phyloP scores from a whole-genome alignment of 2,113 vertebrate species.

The Corythornis madagascariensis region DNA sequence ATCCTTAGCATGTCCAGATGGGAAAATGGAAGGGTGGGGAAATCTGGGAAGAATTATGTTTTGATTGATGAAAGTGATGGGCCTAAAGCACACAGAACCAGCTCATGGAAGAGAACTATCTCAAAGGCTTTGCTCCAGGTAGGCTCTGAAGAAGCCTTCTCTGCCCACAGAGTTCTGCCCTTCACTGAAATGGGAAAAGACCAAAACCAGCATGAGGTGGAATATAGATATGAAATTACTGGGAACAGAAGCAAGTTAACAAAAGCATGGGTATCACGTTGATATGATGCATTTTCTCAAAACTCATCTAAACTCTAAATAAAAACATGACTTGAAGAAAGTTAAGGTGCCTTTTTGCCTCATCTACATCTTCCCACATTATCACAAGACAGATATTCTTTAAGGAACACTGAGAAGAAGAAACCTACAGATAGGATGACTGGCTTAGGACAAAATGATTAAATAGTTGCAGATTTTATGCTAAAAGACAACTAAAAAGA shows the following conservation, averaged over 20 bases:
- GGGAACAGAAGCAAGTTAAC: neutral
- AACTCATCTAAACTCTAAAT: neutral
- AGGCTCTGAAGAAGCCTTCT: neutral
- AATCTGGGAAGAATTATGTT: neutral
- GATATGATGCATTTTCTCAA: neutral
- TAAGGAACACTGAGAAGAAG: neutral
- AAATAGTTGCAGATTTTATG: neutral
- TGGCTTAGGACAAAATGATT: neutral
- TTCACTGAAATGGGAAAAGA: neutral
- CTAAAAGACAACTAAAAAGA: neutral
- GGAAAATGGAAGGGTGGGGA: neutral
- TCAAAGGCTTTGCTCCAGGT: neutral
- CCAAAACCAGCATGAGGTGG: neutral
- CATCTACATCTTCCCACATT: neutral
- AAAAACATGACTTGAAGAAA: constrained; percentile 4
- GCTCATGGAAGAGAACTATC: neutral
- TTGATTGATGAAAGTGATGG: neutral
- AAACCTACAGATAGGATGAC: neutral
- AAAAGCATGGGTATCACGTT: neutral
- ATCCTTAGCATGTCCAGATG: neutral
- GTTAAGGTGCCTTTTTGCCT: neutral
- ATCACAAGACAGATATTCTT: constrained; percentile 37
- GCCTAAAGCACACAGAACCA: neutral
- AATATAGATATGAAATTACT: neutral
- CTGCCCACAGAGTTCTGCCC: neutral